These are phyloP conservation scores for Clostera curtula DNA, from an alignment of 2,888 invertebrate genomes.

Conservation along the genomic window DNA sequence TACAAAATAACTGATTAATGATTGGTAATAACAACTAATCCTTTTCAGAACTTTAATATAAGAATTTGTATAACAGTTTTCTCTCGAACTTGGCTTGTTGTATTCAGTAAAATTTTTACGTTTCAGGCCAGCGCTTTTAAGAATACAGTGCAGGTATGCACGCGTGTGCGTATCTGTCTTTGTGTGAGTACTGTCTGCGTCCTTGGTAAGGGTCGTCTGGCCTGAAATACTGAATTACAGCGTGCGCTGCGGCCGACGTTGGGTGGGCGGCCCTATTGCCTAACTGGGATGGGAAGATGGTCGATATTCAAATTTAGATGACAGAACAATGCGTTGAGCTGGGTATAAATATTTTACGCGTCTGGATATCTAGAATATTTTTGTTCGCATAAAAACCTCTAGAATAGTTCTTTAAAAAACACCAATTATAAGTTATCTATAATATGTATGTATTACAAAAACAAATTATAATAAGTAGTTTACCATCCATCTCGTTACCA, in stretches of 20 bases:
- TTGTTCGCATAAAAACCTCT: no score
- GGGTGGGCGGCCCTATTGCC: constrained; percentile 15
- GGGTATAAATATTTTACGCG: constrained; percentile 8
- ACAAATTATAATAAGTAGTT: no score
- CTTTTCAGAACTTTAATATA: no score
- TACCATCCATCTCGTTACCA: no score
- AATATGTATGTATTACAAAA: no score
- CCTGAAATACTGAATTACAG: constrained; percentile 44
- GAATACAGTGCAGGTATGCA: constrained; percentile 31
- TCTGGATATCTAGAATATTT: no score
- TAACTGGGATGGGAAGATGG: constrained; percentile 18
- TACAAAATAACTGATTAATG: no score
- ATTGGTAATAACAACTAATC: no score
- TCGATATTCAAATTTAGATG: constrained; percentile 51
- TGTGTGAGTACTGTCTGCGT: constrained; percentile 58
- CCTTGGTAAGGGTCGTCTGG: constrained; percentile 67
- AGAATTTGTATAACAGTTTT: no score
- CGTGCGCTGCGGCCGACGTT: constrained; percentile 28
- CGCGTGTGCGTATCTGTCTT: constrained; percentile 36
- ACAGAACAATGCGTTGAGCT: constrained; percentile 30
- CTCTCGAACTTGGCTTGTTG: no score
- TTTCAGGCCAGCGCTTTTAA: constrained; percentile 21
- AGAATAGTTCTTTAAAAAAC: no score
- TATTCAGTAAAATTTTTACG: constrained; percentile 8
- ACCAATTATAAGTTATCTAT: no score